Evolutionary conservation across 2,888 invertebrate species (phyloP).

Genomic region (Caenorhabditis japonica): DNA sequence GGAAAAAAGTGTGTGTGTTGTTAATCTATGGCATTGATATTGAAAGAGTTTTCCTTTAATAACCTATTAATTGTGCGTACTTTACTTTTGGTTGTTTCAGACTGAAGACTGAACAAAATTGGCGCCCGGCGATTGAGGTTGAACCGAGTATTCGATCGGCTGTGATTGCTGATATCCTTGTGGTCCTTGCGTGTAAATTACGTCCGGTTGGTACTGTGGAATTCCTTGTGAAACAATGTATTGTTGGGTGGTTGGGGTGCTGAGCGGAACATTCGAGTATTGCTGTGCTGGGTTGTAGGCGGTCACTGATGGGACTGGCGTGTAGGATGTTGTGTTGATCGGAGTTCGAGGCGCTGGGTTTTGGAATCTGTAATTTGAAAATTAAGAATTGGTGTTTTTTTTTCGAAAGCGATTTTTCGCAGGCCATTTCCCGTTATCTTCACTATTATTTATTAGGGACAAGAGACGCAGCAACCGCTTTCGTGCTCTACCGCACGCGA

Average conservation of each 20-base stretch:
- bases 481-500: too few relatives aligned
- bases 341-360: constrained; percentile 29
- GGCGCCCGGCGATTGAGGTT: constrained; percentile 29
- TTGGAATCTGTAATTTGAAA: constrained; percentile 37
- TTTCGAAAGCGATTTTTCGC: too few relatives aligned
- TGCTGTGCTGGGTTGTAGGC: constrained; percentile 27
- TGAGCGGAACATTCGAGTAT: constrained; percentile 53
- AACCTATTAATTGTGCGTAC: too few relatives aligned
- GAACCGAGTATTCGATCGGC: constrained; percentile 56
- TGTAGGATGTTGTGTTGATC: constrained; percentile 41
- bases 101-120: constrained; percentile 52
- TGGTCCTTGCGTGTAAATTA: constrained; percentile 62
- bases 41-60: too few relatives aligned
- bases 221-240: constrained; percentile 41
- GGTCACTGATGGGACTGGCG: constrained; percentile 46
- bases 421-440: too few relatives aligned
- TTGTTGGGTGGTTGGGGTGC: constrained; percentile 57
- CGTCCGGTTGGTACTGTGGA: constrained; percentile 59
- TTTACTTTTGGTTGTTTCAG: too few relatives aligned
- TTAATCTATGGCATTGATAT: constrained; percentile 31
- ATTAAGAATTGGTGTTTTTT: too few relatives aligned
- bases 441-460: too few relatives aligned
- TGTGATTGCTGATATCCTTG: constrained; percentile 50
- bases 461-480: too few relatives aligned
- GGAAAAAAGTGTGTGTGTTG: too few relatives aligned